Percentiles rank a stretch among this genome's conserved stretches.
Evolutionary conservation across 2,797 vertebrate species (phyloP).

Genomic region (Sebastes steindachneri): DNA sequence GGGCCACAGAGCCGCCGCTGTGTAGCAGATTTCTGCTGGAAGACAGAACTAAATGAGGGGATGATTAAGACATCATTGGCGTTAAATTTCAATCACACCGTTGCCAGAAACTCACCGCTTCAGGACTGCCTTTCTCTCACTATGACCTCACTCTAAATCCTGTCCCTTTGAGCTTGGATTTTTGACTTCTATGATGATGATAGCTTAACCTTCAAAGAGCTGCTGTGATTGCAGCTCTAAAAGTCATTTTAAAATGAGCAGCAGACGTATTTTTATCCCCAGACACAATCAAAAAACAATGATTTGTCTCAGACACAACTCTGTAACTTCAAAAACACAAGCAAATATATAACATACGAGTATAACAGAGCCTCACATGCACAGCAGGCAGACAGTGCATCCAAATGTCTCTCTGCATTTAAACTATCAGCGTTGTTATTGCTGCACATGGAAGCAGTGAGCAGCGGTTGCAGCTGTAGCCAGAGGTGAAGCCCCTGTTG

Average conservation of each 20-base stretch:
- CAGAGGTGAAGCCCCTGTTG: background rate
- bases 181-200: background rate
- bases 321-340: background rate
- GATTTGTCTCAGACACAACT: background rate
- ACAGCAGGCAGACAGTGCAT: background rate
- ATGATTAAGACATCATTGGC: background rate
- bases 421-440: background rate
- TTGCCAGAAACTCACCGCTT: background rate
- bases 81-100: background rate
- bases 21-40: background rate
- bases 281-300: background rate
- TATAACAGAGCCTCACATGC: background rate
- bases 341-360: background rate
- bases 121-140: background rate
- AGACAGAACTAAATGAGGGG: background rate
- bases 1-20: background rate
- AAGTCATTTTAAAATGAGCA: slow-evolving; percentile 1
- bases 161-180: background rate
- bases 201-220: background rate
- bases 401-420: background rate
- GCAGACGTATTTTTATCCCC: background rate
- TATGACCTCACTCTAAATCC: background rate
- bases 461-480: background rate
- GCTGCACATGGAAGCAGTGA: background rate
- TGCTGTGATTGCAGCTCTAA: slow-evolving; percentile 23